These are phyloP conservation scores for Excalfactoria chinensis DNA, from an alignment of 2,113 vertebrate genomes.

Conservation along the genomic window DNA sequence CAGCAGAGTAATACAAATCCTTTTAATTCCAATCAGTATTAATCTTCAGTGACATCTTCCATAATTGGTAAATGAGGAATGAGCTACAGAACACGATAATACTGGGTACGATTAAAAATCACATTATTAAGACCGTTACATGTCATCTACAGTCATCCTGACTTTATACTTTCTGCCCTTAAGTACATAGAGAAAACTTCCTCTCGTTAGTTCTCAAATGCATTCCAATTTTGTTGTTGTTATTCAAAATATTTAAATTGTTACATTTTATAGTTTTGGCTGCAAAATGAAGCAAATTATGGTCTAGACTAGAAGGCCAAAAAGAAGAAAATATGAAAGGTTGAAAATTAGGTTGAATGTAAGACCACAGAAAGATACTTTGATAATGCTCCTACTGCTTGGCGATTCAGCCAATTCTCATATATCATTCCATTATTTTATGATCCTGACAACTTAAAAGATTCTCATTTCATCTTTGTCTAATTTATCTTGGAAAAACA, in stretches of 20 bases:
- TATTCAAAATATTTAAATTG: neutral
- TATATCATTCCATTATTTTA: neutral
- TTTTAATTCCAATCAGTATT: neutral
- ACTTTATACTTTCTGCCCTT: neutral
- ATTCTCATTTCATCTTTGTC: neutral
- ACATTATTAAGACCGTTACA: neutral
- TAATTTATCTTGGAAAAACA: neutral
- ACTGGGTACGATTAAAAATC: neutral
- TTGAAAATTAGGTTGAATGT: neutral
- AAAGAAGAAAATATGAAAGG: neutral
- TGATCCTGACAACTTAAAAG: neutral
- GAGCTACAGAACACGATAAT: neutral
- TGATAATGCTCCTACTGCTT: neutral
- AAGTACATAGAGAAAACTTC: neutral
- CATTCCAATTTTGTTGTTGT: neutral
- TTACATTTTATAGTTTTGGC: neutral
- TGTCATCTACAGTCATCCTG: neutral
- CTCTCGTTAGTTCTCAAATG: neutral
- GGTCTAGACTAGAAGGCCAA: neutral
- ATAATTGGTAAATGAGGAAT: neutral
- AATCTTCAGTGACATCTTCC: rapidly evolving
- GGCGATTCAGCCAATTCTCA: neutral
- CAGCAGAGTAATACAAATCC: neutral
- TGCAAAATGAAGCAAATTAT: neutral
- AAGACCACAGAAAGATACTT: neutral